A percentile compares a stretch with the other conserved stretches of the same genome.
These are phyloP conservation scores for Drosophila monieri DNA, from an alignment of 2,888 invertebrate genomes.

Conservation along the genomic window DNA sequence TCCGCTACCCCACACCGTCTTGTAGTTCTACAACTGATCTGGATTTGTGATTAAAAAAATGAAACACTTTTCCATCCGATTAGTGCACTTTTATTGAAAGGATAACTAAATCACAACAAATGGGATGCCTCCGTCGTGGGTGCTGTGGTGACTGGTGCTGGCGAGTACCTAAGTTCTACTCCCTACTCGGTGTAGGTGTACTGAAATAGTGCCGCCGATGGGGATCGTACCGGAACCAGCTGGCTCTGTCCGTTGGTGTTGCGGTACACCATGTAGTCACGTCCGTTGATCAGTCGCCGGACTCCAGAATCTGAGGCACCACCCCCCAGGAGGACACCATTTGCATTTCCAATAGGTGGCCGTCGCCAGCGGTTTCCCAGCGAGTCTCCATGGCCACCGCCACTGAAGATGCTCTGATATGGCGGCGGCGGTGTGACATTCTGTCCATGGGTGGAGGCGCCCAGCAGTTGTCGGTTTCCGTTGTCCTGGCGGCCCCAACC, in stretches of 20 bases:
- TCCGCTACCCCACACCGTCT: too few relatives aligned
- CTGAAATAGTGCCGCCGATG: conserved; percentile 91
- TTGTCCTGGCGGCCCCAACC: conserved; percentile 45
- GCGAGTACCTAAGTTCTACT: not conserved
- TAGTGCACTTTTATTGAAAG: conserved; percentile 37
- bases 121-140: conserved; percentile 53
- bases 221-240: conserved; percentile 89
- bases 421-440: conserved; percentile 87
- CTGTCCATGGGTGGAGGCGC: conserved; percentile 49
- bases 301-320: conserved; percentile 72
- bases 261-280: conserved; percentile 89
- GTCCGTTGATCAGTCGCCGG: conserved; percentile 88
- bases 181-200: conserved; percentile 84
- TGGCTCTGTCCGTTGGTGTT: conserved; percentile 87
- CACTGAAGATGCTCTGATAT: conserved; percentile 85
- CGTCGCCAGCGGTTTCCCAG: conserved; percentile 57
- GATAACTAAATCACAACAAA: conserved; percentile 9
- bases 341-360: conserved; percentile 30
- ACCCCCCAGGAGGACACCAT: conserved; percentile 61
- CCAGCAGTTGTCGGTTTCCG: conserved; percentile 57
- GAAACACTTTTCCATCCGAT: not conserved
- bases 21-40: too few relatives aligned
- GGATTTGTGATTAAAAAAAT: not conserved
- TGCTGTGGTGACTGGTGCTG: conserved; percentile 19
- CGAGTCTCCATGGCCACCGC: conserved; percentile 30